phyloP scores from a whole-genome alignment of 2,113 vertebrate species.

The Cynocephalus volans region DNA sequence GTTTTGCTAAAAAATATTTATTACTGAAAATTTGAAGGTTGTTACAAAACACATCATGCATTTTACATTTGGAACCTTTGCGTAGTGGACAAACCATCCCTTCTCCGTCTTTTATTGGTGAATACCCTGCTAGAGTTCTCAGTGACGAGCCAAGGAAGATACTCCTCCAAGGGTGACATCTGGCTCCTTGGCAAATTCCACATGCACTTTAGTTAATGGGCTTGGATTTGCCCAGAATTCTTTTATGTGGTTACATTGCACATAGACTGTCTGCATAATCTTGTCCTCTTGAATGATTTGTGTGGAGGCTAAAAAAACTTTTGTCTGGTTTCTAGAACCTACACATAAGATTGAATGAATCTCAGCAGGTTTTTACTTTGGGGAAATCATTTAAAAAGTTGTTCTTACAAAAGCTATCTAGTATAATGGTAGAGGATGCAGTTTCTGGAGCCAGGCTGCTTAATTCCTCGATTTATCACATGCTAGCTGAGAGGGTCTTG shows the following conservation, averaged over 20 bases:
- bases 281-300: constrained; percentile 77
- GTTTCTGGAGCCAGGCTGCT: neutral
- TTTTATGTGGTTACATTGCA: constrained; percentile 89
- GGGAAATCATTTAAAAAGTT: constrained; percentile 60
- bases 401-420: constrained; percentile 73
- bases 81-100: neutral
- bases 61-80: constrained; percentile 49
- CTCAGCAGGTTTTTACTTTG: constrained; percentile 77
- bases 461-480: neutral
- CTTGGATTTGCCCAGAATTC: constrained; percentile 85
- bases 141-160: constrained; percentile 75
- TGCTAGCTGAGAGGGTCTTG: neutral
- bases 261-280: constrained; percentile 85
- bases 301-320: neutral
- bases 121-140: constrained; percentile 78
- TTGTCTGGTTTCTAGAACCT: constrained; percentile 26
- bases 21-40: neutral
- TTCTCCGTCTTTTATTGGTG: constrained; percentile 67
- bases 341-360: constrained; percentile 70
- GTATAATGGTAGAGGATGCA: neutral
- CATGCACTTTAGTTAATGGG: constrained; percentile 87
- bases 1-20: constrained; percentile 23
- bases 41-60: neutral
- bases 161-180: constrained; percentile 79
- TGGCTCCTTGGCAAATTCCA: constrained; percentile 88